A percentile compares a stretch with the other conserved stretches of the same genome.
phyloP scores from a whole-genome alignment of 2,888 invertebrate species.

The Drosophila nigricruria region DNA sequence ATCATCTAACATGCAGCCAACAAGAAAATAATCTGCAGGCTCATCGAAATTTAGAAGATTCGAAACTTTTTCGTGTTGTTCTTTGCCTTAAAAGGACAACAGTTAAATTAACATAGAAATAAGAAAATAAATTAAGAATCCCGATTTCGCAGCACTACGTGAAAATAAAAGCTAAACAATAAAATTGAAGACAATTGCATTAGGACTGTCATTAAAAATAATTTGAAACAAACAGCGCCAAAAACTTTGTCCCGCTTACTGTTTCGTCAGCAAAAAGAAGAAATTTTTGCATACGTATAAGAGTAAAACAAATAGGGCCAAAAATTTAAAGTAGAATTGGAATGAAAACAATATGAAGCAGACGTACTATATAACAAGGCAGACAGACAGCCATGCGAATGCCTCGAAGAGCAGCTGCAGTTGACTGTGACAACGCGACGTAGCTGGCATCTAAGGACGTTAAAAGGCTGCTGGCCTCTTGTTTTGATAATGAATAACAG shows the following conservation, averaged over 20 bases:
- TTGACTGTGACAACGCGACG: conserved; percentile 54
- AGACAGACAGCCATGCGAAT: conserved; percentile 33
- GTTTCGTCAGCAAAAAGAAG: conserved; percentile 26
- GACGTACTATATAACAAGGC: conserved; percentile 47
- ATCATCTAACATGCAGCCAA: conserved; percentile 34
- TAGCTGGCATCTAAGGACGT: conserved; percentile 29
- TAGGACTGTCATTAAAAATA: conserved; percentile 60
- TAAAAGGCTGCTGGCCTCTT: conserved; percentile 39
- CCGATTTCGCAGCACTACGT: conserved; percentile 25
- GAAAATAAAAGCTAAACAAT: conserved; percentile 25
- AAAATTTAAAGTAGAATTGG: conserved; percentile 18
- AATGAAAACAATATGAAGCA: conserved; percentile 8
- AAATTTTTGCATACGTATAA: conserved; percentile 42
- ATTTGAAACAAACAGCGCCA: conserved; percentile 50
- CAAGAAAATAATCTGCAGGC: conserved; percentile 19
- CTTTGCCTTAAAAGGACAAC: conserved; percentile 13
- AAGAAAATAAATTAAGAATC: conserved; percentile 1
- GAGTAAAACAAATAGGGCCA: conserved; percentile 29
- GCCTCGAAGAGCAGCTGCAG: conserved; percentile 25
- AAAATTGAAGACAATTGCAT: conserved; percentile 52
- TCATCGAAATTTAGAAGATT: conserved; percentile 31
- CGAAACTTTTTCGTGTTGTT: conserved; percentile 1
- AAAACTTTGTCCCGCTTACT: conserved; percentile 24
- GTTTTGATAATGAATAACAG: conserved; percentile 61
- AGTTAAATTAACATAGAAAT: conserved; percentile 17